Conservation (phyloP, 2,797 vertebrate genomes). For the Gobio occitaniae region DNA sequence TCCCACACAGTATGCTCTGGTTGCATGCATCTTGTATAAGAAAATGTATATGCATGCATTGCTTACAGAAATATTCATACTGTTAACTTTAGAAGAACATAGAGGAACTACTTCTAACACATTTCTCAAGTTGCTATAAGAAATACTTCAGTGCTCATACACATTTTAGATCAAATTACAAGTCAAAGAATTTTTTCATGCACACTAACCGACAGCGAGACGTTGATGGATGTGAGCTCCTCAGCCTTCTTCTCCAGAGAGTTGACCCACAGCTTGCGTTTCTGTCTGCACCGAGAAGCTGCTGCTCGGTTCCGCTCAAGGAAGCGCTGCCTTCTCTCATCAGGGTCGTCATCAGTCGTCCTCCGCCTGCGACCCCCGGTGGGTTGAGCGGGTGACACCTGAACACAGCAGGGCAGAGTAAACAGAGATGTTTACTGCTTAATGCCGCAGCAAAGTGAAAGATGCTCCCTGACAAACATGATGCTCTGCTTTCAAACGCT, state of each 20-base stretch:
- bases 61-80: neutral
- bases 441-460: conserved; percentile 12
- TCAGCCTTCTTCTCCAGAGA: conserved; percentile 97
- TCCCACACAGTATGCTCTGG: neutral
- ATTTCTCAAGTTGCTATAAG: neutral
- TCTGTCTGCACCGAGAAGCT: conserved; percentile 95
- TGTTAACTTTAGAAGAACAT: neutral
- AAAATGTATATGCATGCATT: neutral
- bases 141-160: neutral
- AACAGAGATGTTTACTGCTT: conserved; percentile 14
- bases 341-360: conserved; percentile 91
- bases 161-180: neutral
- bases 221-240: conserved; percentile 91
- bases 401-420: conserved; percentile 2
- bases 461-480: neutral
- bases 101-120: neutral
- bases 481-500: neutral
- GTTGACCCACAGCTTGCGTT: conserved; percentile 94
- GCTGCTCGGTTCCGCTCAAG: conserved; percentile 95
- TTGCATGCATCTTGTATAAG: neutral
- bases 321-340: conserved; percentile 94
- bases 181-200: neutral
- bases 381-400: conserved; percentile 97
- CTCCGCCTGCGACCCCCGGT: conserved; percentile 91
- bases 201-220: conserved; percentile 92